phyloP scores from a whole-genome alignment of 2,113 vertebrate species.

The Willisornis vidua region DNA sequence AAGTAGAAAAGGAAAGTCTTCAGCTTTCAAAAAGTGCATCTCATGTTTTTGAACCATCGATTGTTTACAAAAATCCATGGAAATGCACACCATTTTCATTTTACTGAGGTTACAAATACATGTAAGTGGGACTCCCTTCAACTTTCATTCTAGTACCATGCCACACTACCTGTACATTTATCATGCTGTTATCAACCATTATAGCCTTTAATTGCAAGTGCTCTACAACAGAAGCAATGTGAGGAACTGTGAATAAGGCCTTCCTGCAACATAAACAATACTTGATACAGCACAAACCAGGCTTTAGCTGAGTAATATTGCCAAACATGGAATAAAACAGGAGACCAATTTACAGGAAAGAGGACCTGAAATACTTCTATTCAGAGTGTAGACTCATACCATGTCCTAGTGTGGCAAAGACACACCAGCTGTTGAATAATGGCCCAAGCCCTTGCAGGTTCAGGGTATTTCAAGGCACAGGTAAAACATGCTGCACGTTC shows the following conservation, averaged over 20 bases:
- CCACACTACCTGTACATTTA: neutral
- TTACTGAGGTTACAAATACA: neutral
- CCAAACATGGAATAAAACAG: neutral
- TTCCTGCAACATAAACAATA: neutral
- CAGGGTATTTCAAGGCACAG: neutral
- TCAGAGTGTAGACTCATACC: neutral
- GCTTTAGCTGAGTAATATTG: neutral
- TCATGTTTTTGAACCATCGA: neutral
- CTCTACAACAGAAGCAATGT: neutral
- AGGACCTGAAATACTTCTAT: neutral
- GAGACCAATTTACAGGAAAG: neutral
- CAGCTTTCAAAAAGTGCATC: neutral
- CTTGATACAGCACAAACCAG: neutral
- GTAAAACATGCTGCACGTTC: neutral
- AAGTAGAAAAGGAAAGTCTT: neutral
- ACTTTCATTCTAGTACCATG: neutral
- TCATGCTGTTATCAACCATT: neutral
- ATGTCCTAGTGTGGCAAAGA: neutral
- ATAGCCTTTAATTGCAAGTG: neutral
- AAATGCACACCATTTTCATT: neutral
- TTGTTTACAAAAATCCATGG: neutral
- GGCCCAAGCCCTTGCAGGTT: neutral
- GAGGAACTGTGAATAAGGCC: neutral
- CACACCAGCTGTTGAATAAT: neutral
- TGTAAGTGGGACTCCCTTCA: neutral